These are phyloP conservation scores for Bilobella aurantiaca DNA, from an alignment of 1,140 invertebrate species.

Conservation along the genomic window DNA sequence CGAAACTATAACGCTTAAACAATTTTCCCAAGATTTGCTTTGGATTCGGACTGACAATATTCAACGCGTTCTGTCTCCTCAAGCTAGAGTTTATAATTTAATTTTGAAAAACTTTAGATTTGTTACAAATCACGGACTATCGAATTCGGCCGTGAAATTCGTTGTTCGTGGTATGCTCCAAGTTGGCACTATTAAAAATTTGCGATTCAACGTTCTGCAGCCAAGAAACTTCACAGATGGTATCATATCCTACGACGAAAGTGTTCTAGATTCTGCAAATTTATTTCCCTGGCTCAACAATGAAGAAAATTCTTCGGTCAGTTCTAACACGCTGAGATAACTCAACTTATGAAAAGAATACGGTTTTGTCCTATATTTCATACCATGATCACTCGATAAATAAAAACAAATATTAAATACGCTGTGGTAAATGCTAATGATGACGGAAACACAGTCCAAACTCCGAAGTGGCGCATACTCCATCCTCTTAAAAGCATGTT, in stretches of 20 bases:
- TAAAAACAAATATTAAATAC: too few relatives aligned
- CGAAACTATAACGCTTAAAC: not conserved
- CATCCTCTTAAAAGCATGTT: too few relatives aligned
- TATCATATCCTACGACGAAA: not conserved
- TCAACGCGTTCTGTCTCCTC: not conserved
- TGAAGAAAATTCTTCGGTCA: too few relatives aligned
- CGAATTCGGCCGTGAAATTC: not conserved
- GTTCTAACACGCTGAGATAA: too few relatives aligned
- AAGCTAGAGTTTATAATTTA: conserved; percentile 1
- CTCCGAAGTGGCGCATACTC: too few relatives aligned
- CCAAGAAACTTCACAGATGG: not conserved
- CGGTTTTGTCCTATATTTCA: too few relatives aligned
- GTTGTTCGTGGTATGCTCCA: not conserved
- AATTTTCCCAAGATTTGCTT: not conserved
- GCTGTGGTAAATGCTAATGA: too few relatives aligned
- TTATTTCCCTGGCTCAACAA: not conserved
- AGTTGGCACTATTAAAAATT: not conserved
- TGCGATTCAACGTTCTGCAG: not conserved
- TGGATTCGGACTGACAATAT: not conserved
- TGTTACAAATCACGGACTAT: not conserved
- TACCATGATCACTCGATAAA: too few relatives aligned
- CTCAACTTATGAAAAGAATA: too few relatives aligned
- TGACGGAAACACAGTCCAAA: too few relatives aligned
- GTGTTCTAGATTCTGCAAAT: not conserved
- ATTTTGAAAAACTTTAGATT: not conserved